A percentile compares a stretch with the other conserved stretches of the same genome.
Conservation (phyloP, 2,888 invertebrate species). For the Diarsia brunnea region DNA sequence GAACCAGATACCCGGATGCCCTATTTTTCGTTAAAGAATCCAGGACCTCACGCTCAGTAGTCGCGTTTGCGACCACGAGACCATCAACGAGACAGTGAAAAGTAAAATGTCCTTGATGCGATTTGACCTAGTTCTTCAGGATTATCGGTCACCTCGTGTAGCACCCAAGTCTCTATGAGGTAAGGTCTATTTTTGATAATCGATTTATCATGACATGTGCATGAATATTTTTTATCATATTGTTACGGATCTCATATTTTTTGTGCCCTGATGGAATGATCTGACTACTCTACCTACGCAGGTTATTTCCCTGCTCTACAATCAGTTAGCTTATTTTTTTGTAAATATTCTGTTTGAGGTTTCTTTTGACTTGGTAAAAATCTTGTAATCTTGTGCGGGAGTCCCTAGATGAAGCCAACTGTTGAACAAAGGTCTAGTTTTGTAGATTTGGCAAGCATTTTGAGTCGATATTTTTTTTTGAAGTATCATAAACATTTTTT, state of each 20-base stretch:
- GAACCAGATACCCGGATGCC: too few relatives aligned
- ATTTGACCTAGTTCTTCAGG: not conserved
- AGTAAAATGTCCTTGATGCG: not conserved
- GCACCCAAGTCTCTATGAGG: not conserved
- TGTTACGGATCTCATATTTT: not conserved
- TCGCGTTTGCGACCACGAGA: too few relatives aligned
- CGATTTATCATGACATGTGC: constrained; percentile 9
- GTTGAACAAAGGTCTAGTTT: not conserved
- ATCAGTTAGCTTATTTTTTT: not conserved
- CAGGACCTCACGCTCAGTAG: too few relatives aligned
- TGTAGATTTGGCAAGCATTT: not conserved
- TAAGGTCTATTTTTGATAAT: not conserved
- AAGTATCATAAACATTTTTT: not conserved
- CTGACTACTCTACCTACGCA: not conserved
- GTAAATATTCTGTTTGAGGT: too few relatives aligned
- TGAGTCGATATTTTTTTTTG: not conserved
- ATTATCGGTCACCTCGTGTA: not conserved
- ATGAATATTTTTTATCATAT: not conserved
- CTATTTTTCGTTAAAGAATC: too few relatives aligned
- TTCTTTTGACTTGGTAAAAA: not conserved
- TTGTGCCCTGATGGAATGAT: not conserved
- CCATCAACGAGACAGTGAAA: too few relatives aligned
- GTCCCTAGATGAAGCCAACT: not conserved
- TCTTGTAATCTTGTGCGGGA: not conserved
- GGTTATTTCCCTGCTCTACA: not conserved